A percentile compares a stretch with the other conserved stretches of the same genome.
Conservation (phyloP, 2,113 vertebrate genomes). For the Plecturocebus donacophilus region DNA sequence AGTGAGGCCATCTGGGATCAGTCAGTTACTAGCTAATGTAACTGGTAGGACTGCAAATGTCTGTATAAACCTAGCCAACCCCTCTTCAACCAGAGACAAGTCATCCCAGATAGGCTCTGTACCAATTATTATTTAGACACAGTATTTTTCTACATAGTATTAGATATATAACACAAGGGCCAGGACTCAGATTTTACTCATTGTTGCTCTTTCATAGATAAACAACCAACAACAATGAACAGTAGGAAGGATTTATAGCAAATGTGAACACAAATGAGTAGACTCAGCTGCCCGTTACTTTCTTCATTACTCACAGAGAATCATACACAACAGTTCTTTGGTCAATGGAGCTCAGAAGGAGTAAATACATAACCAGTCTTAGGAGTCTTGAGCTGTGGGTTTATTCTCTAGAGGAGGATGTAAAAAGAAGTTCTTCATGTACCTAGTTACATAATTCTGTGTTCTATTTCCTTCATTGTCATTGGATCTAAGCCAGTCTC, state of each 20-base stretch:
- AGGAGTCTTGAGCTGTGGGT: not conserved
- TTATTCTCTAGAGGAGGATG: not conserved
- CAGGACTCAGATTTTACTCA: not conserved
- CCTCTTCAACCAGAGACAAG: not conserved
- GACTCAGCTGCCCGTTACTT: not conserved
- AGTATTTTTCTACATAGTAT: not conserved
- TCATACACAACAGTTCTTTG: not conserved
- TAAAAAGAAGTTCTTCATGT: not conserved
- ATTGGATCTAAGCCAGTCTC: not conserved
- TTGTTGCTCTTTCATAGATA: not conserved
- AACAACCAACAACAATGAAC: not conserved
- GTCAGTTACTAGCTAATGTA: not conserved
- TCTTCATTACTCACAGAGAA: not conserved
- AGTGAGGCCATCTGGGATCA: not conserved
- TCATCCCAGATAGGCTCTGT: not conserved
- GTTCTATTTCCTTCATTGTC: not conserved
- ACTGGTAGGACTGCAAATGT: not conserved
- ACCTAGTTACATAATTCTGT: not conserved
- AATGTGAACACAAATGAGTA: not conserved
- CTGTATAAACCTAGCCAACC: not conserved
- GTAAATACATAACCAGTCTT: not conserved
- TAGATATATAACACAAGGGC: not conserved
- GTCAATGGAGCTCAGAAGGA: not conserved
- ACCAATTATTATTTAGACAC: not conserved
- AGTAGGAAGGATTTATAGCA: not conserved